Evolutionary conservation across 2,888 invertebrate genomes (phyloP).

Genomic region (Caenorhabditis auriculariae): DNA sequence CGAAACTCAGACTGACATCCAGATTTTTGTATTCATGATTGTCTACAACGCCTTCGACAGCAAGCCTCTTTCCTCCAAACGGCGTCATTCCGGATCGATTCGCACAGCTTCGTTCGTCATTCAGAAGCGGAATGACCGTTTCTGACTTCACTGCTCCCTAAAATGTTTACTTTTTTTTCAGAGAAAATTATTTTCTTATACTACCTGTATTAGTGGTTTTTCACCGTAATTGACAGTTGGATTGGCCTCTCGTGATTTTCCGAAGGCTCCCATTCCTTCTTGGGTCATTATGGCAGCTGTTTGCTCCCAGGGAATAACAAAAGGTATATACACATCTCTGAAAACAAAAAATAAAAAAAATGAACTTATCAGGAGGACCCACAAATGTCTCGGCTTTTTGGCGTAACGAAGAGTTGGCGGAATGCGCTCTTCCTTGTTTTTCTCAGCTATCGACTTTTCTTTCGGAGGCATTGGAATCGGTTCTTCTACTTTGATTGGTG

Average conservation of each 20-base stretch:
- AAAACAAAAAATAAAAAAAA: constrained; percentile 5
- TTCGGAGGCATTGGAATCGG: constrained; percentile 51
- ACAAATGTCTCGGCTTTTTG: constrained; percentile 49
- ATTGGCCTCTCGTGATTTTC: constrained; percentile 39
- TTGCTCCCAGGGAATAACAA: constrained; percentile 53
- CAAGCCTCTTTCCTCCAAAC: constrained; percentile 47
- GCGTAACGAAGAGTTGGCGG: constrained; percentile 51
- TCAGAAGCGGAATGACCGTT: constrained; percentile 53
- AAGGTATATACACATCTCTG: constrained; percentile 50
- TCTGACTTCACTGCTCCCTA: constrained; percentile 54
- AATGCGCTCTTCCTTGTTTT: constrained; percentile 48
- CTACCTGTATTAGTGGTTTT: constrained; percentile 31
- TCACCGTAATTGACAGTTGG: constrained; percentile 33
- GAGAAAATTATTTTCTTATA: constrained; percentile 4
- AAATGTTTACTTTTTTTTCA: constrained; percentile 1
- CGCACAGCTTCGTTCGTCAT: constrained; percentile 38
- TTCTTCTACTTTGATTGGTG: constrained; percentile 39
- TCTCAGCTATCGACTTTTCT: constrained; percentile 50
- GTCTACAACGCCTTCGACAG: constrained; percentile 50
- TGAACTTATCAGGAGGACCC: constrained; percentile 9
- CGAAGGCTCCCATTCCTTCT: constrained; percentile 59
- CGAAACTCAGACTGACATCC: constrained; percentile 19
- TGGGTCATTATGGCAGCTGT: constrained; percentile 40
- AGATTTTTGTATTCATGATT: constrained; percentile 46
- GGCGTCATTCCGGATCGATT: constrained; percentile 38